Evolutionary conservation across 2,113 vertebrate species (phyloP), one percentile per base, ranked within the genome.

Genomic region (Odontophorus gujanensis): DNA sequence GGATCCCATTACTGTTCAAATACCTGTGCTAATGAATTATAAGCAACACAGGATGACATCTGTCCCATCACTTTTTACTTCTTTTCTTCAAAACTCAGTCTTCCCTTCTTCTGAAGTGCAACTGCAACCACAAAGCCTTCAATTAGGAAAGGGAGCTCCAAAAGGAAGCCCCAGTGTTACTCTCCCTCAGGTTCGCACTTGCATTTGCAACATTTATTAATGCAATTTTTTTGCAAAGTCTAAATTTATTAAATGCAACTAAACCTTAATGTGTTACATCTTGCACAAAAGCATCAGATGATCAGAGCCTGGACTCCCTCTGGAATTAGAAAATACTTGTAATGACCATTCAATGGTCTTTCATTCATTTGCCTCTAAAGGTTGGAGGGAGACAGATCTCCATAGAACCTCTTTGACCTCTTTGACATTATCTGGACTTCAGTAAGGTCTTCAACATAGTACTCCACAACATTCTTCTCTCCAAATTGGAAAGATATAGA

Each of bases 1-100:
- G 42, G 72, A 74, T 82, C 58, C 42, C 34, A 80, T 74, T 87
- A 71, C n/a, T 63, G 71, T 85, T 94, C 63, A 91, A 88, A 89
- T 47, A 89, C 25, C 21, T 86, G 50, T 66, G 45, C 69, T 89
- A 94, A 91, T 45, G 58, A 92, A 55, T 93, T 90, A 82, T 53
- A 85, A 79, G 66, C 53, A 81, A 32, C 43, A 86, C 0, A 2
- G 87, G 43, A 62, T 0, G 5, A 81, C 63, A 34, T 7, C 26
- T 59, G 3, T 21, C 22, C 40, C 7, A 4, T 26, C 14, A 26
- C 85, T 89, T 96, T 73, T 84, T 34, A 19, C 22, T 78, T 71
- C 17, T 82, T 1, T 76, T 78, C 40, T 87, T 91, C 55, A 87
- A 85, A 92, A 42, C 11, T 89, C 50, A 62, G 7, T 45, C 40